Evolutionary conservation across 2,888 invertebrate species (phyloP), one percentile per base, ranked within the genome.

Genomic region (Aphidoletes aphidimyza): DNA sequence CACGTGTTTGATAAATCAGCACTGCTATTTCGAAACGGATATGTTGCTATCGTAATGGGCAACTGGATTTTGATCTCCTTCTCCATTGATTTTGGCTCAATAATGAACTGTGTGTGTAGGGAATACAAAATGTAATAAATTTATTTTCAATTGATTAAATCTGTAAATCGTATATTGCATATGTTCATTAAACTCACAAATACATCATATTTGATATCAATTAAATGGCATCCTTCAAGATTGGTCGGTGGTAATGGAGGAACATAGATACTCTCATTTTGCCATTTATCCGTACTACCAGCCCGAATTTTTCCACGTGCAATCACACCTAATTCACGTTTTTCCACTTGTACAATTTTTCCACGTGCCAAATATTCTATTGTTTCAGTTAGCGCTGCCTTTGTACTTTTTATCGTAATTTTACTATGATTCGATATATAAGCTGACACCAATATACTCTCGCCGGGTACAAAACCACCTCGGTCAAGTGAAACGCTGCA

Each of bases 171-270:
- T n/a, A n/a, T n/a, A n/a, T n/a, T n/a, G n/a, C n/a, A n/a, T n/a
- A n/a, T n/a, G n/a, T n/a, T n/a, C 17, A 47, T 39, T 39, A 39
- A 8, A 94, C 95, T 94, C 90, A 96, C 96, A 89, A 95, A 97
- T 85, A 97, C 96, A 89, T 97, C 97, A 89, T 98, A 98, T 87
- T 96, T 94, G 87, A 98, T 96, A 89, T 95, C 94, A 88, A 98
- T 98, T 87, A 98, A 93, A 90, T 97, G 97, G 89, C 98, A 98
- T 85, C 97, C 97, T 87, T 97, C 93, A 85, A 98, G 92, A 91
- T 97, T 97, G 86, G 98, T 98, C 49, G 98, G 98, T 86, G 98
- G 98, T 87, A 98, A 91, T 39, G 98, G 97, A 86, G 98, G 98
- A 86, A 98, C 96, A 89, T 96, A 96, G 85, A 98, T 93, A 88